Evolutionary conservation across 2,113 vertebrate genomes (phyloP).

Genomic region (Peucedramus taeniatus): DNA sequence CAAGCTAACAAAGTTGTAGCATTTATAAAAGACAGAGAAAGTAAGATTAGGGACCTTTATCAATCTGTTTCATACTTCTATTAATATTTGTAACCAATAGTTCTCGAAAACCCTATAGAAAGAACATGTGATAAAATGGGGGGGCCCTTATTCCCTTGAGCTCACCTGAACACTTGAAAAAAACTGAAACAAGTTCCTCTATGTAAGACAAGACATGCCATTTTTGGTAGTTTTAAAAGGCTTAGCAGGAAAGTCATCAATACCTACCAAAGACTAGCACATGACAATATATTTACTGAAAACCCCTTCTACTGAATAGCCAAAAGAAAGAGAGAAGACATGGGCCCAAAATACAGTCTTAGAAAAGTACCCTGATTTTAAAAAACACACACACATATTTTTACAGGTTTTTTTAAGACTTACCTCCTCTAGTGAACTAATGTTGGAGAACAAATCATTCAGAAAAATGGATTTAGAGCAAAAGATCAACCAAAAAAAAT

Average conservation of each 20-base stretch:
- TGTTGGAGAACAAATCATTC: neutral
- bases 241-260: neutral
- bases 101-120: neutral
- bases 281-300: neutral
- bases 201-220: neutral
- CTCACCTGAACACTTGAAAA: neutral
- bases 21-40: neutral
- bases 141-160: neutral
- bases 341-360: neutral
- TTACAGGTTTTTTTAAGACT: neutral
- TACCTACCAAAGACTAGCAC: neutral
- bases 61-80: neutral
- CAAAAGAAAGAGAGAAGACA: neutral
- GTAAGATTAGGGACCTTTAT: neutral
- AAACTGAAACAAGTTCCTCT: neutral
- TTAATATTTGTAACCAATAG: neutral
- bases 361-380: neutral
- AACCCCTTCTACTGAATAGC: neutral
- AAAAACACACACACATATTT: neutral
- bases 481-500: neutral
- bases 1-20: neutral
- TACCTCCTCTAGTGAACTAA: neutral
- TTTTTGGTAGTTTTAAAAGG: neutral
- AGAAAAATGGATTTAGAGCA: neutral
- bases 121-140: neutral